Evolutionary conservation across 2,888 invertebrate species (phyloP).

Genomic region (Trissolcus japonicus): DNA sequence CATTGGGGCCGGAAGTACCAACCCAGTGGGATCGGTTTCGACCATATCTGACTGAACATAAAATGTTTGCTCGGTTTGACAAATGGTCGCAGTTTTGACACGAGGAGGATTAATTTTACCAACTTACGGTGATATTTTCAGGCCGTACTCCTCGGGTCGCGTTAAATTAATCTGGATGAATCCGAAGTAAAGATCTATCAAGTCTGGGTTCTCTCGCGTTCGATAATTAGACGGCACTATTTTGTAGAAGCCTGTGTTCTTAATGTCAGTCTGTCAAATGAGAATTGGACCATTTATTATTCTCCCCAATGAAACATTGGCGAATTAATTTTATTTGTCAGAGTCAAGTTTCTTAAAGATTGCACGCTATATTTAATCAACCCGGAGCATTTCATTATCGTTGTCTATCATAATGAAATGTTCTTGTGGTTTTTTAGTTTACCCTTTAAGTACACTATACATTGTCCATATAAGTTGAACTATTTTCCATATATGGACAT

Average conservation of each 20-base stretch:
- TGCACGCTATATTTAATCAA: not conserved
- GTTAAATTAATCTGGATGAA: constrained; percentile 92
- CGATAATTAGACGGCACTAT: constrained; percentile 86
- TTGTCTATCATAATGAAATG: no score
- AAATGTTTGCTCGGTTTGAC: not conserved
- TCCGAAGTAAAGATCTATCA: constrained; percentile 88
- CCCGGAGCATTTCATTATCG: no score
- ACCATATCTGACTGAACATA: constrained; percentile 85
- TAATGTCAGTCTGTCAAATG: constrained; percentile 67
- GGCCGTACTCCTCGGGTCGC: constrained; percentile 82
- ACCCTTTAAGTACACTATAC: no score
- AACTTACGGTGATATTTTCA: constrained; percentile 85
- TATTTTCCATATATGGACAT: no score
- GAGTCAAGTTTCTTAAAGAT: constrained; percentile 5
- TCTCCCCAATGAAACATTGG: constrained; percentile 2
- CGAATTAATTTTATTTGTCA: not conserved
- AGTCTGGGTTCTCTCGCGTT: constrained; percentile 82
- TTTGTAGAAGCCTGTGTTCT: constrained; percentile 84
- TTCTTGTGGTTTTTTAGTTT: no score
- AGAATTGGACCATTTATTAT: constrained; percentile 17
- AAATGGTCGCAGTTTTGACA: constrained; percentile 1
- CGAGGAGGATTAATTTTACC: not conserved
- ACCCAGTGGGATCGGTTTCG: constrained; percentile 91
- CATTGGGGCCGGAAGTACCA: constrained; percentile 96
- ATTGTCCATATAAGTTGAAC: no score